Evolutionary conservation across 2,797 vertebrate species (phyloP), one percentile per base, ranked within the genome.

Genomic region (Lagodon rhomboides): DNA sequence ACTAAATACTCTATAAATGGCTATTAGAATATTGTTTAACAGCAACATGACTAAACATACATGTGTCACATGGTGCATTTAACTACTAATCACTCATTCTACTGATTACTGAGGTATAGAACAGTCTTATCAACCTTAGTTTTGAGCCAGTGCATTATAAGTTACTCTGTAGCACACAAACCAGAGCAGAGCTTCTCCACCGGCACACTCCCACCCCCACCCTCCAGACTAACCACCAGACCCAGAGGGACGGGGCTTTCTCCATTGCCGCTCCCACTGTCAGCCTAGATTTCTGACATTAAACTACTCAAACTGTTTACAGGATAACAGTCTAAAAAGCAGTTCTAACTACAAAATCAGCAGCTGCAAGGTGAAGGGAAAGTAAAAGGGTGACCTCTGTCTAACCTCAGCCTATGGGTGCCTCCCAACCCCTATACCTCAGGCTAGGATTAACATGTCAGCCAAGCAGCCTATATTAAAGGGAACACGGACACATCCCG

Each of bases 391-490:
- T 77, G 71, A 82, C 83, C 89, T 82, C 75, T 71, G 73, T 56
- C 46, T 89, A 83, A 92, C 91, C 91, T 77, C 73, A 41, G 60
- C 73, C 79, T 74, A 44, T 71, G 75, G 73, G 73, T 65, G 81
- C 54, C 63, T 84, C 20, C 64, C 43, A 46, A 77, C 41, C 68
- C 61, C 47, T 69, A 75, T 20, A 82, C 91, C 90, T 79, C 20
- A 85, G 87, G 90, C 87, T 79, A 82, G 68, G 91, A 92, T 92
- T 90, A 91, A 91, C 87, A 80, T 82, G 87, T 86, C 77, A 84
- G 66, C 68, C 79, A 75, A 18, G 38, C 66, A 78, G 72, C 70
- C 63, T 66, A 38, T 68, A 79, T 76, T 62, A 82, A 77, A 71
- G 64, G 68, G 59, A 87, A 27, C 50, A 58, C 64, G 68, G 46